Base-by-base conservation (phyloP, 1,140 invertebrate genomes). In the Drosophila asahinai region DNA sequence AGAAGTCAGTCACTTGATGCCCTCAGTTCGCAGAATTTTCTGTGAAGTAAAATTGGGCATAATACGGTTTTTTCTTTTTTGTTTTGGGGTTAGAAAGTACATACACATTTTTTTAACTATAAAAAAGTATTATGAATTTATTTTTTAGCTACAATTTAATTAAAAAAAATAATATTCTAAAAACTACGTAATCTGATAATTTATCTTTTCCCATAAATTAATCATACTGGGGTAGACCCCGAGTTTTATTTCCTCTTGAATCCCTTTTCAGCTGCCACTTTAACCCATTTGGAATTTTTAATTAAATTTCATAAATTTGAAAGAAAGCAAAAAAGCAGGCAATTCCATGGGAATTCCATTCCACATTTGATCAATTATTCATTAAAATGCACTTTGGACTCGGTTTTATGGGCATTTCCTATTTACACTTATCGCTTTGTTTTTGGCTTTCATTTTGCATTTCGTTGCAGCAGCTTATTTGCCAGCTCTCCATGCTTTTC, bases 1-100 rank as follows among this genome's bases (percentile, higher is more conserved):
- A 64, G 62, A 49, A 73, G 43, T 49, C 48, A 62, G 76, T 78
- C 75, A 78, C 75, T 63, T 78, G 76, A 78, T 78, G 74, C 76
- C 65, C 22, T 25, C 45, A 19, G n/a, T 78, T 72, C 65, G 52
- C 15, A 70, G 76, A 78, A 70, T 78, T 78, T 63, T 38, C 27
- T 51, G 43, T 30, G 19, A 19, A 17, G 9, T 22, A 27, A 40
- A 60, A 38, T 52, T 30, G 7, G 22, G 12, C 45, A 27, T n/a
- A 19, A 8, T 22, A 51, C n/a, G 36, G 4, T 62, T 30, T 11
- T 30, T 60, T 8, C 14, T 17, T 40, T 60, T 17, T 17, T 54
- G 15, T 47, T 45, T 33, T 19, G 14, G 33, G 47, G 5, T 22
- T 38, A 25, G 2, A 33, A 49, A 59, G 22, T 17, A 12, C 3